A percentile compares a stretch with the other conserved stretches of the same genome.
These are phyloP conservation scores for Brachyalestes nurse DNA, from an alignment of 2,797 vertebrate genomes.

Conservation along the genomic window DNA sequence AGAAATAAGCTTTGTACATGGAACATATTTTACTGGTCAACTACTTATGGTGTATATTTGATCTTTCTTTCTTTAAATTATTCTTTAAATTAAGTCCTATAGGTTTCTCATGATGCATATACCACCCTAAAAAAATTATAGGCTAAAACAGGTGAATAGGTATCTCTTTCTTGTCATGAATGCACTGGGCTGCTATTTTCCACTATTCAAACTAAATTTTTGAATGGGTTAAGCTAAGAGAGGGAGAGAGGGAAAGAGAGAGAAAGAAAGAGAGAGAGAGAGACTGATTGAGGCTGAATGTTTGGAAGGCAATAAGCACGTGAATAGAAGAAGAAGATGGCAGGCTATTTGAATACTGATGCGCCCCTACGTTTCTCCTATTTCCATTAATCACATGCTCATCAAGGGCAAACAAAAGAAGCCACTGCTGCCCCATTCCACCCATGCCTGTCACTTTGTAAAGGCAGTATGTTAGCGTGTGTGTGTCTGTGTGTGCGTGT, in stretches of 20 bases:
- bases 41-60: background rate
- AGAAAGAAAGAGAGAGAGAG: slow-evolving; percentile 66
- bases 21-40: background rate
- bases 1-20: background rate
- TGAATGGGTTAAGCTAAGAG: slow-evolving; percentile 52
- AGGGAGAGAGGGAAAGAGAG: slow-evolving; percentile 45
- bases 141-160: slow-evolving; percentile 30
- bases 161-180: slow-evolving; percentile 29
- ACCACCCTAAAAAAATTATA: slow-evolving; percentile 42
- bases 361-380: slow-evolving; percentile 84
- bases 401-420: slow-evolving; percentile 84
- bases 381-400: slow-evolving; percentile 94
- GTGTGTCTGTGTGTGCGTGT: slow-evolving; percentile 78
- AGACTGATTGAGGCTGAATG: slow-evolving; percentile 47
- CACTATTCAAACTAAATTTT: slow-evolving; percentile 53
- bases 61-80: too few relatives aligned
- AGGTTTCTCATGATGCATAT: background rate
- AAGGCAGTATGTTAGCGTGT: slow-evolving; percentile 77
- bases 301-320: slow-evolving; percentile 71
- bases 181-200: slow-evolving; percentile 14
- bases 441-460: slow-evolving; percentile 83
- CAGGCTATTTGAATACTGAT: slow-evolving; percentile 96
- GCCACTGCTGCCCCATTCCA: slow-evolving; percentile 77
- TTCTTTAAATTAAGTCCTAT: background rate
- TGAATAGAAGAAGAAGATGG: slow-evolving; percentile 83